phyloP scores from a whole-genome alignment of 2,888 invertebrate genomes.

The Drosophila kanekoi region DNA sequence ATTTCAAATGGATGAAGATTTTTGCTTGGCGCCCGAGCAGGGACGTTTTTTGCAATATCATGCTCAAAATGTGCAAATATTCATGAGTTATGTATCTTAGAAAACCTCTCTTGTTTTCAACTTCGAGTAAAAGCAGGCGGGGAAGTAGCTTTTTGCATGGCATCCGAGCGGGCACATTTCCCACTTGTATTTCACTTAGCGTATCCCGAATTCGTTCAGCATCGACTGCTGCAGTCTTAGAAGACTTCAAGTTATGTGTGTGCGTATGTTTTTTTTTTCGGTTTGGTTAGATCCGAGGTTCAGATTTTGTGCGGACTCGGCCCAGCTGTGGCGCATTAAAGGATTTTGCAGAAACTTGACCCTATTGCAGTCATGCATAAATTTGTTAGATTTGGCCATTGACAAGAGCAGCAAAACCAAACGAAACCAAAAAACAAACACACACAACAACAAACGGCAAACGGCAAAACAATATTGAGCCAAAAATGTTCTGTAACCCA shows the following conservation, averaged over 20 bases:
- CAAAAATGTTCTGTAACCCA: conserved; percentile 47
- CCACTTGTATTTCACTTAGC: background rate
- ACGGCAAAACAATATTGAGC: conserved; percentile 57
- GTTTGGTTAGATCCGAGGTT: conserved; percentile 37
- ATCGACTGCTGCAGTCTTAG: background rate
- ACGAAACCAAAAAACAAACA: conserved; percentile 24
- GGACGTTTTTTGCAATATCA: background rate
- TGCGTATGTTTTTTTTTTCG: conserved; percentile 25
- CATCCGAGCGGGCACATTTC: background rate
- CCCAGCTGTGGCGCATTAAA: conserved; percentile 72
- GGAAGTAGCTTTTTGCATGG: background rate
- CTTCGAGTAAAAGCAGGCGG: background rate
- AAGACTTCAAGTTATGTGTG: conserved; percentile 23
- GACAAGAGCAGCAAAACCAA: conserved; percentile 58
- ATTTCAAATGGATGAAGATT: no score
- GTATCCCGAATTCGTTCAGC: conserved; percentile 14
- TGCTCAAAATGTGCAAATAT: no score
- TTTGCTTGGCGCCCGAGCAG: background rate
- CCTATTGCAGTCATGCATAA: conserved; percentile 78
- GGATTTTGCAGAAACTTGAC: conserved; percentile 77
- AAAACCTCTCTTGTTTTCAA: no score
- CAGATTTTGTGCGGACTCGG: conserved; percentile 33
- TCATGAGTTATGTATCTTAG: no score
- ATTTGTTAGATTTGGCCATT: conserved; percentile 74
- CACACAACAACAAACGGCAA: conserved; percentile 18